These are phyloP conservation scores for Arbacia lixula DNA, from an alignment of 53 echinoderm and acorn worm species.

Conservation along the genomic window DNA sequence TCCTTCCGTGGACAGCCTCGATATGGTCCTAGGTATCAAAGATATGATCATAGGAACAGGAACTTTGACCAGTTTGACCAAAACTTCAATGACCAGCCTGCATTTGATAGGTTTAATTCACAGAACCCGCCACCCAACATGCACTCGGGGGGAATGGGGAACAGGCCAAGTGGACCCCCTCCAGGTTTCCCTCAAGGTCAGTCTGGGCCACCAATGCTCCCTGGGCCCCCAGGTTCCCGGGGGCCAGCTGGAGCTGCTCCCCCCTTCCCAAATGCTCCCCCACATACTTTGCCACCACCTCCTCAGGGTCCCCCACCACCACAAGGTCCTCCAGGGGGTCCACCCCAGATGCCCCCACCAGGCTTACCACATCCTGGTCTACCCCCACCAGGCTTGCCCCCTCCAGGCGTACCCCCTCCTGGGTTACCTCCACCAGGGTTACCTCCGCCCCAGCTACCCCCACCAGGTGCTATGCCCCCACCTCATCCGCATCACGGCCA, in stretches of 20 bases:
- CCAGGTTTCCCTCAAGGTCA: background rate
- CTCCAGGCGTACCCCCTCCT: constrained; percentile 3
- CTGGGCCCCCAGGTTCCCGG: background rate
- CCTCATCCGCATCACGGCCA: background rate
- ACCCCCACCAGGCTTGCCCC: constrained; percentile 19
- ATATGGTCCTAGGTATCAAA: constrained; percentile 54
- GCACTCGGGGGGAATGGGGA: background rate
- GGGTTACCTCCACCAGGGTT: constrained; percentile 42
- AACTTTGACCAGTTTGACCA: constrained; percentile 34
- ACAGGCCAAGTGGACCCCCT: background rate
- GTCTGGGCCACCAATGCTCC: constrained; percentile 31
- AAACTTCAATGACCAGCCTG: constrained; percentile 11
- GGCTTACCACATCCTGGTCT: constrained; percentile 17
- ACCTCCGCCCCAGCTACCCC: constrained; percentile 20
- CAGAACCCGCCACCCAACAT: background rate
- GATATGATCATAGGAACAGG: constrained; percentile 57
- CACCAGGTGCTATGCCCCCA: constrained; percentile 14
- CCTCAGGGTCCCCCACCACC: background rate
- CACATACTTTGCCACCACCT: background rate
- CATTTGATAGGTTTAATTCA: constrained; percentile 6
- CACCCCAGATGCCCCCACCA: constrained; percentile 17
- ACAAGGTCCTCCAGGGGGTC: constrained; percentile 23
- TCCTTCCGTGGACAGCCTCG: constrained; percentile 40
- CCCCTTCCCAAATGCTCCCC: constrained; percentile 13
- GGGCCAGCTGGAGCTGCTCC: constrained; percentile 18